A percentile compares a stretch with the other conserved stretches of the same genome.
phyloP scores from a whole-genome alignment of 2,797 vertebrate species.

The Sebastes paucispinis region DNA sequence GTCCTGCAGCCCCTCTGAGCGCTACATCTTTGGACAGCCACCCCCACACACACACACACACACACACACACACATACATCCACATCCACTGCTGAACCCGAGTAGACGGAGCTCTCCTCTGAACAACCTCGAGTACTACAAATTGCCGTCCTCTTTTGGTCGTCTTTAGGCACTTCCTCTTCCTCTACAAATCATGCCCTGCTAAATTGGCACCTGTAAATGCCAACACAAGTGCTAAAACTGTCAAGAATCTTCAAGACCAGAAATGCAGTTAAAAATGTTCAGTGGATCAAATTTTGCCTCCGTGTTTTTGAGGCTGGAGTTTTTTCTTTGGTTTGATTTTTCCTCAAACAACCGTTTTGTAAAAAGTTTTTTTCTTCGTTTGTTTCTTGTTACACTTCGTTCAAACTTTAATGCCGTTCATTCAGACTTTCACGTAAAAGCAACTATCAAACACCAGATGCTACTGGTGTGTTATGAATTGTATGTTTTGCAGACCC shows the following conservation, averaged over 20 bases:
- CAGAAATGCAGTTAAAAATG: constrained; percentile 51
- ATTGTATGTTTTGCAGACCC: constrained; percentile 66
- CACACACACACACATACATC: background rate
- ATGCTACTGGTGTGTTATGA: constrained; percentile 55
- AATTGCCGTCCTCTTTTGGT: constrained; percentile 60
- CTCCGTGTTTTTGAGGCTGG: constrained; percentile 49
- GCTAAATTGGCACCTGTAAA: constrained; percentile 31
- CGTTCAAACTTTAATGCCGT: constrained; percentile 42
- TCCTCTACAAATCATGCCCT: constrained; percentile 17
- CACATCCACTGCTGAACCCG: constrained; percentile 1
- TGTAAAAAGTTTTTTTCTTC: constrained; percentile 51
- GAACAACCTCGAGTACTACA: constrained; percentile 72
- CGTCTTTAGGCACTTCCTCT: constrained; percentile 60
- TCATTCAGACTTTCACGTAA: constrained; percentile 61
- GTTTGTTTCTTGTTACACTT: constrained; percentile 37
- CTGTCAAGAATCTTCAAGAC: constrained; percentile 33
- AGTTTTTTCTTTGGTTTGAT: constrained; percentile 58
- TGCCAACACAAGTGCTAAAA: constrained; percentile 5
- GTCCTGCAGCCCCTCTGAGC: constrained; percentile 84
- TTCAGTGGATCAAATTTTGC: constrained; percentile 54
- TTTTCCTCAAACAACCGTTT: constrained; percentile 64
- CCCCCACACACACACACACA: background rate
- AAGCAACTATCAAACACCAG: constrained; percentile 57
- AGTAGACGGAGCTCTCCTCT: constrained; percentile 22
- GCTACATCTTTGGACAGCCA: background rate